Percentiles rank a stretch among this genome's conserved stretches.
Evolutionary conservation across 1,140 invertebrate genomes (phyloP).

Genomic region (Drosophila pectinifera): DNA sequence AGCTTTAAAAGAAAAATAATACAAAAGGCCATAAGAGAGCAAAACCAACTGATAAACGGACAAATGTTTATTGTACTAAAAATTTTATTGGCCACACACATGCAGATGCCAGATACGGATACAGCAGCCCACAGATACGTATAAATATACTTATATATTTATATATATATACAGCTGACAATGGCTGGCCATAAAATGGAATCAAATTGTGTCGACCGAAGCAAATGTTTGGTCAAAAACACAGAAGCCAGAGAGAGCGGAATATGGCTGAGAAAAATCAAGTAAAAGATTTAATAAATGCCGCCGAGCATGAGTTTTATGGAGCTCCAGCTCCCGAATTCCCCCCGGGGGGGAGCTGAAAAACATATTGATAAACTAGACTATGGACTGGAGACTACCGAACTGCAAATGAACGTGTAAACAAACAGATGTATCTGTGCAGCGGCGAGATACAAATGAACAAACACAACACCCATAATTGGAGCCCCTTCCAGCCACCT

Average conservation of each 20-base stretch:
- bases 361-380: conserved; percentile 54
- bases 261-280: conserved; percentile 42
- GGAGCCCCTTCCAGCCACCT: not conserved
- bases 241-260: conserved; percentile 7
- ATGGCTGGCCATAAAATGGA: conserved; percentile 69
- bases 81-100: conserved; percentile 65
- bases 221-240: conserved; percentile 68
- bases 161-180: conserved; percentile 44
- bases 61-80: conserved; percentile 62
- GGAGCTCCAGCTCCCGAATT: conserved; percentile 3
- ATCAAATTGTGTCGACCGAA: conserved; percentile 68
- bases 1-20: conserved; percentile 19
- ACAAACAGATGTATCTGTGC: conserved; percentile 59
- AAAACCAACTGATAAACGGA: conserved; percentile 63
- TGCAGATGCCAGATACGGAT: conserved; percentile 35
- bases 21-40: conserved; percentile 31
- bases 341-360: conserved; percentile 1
- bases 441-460: conserved; percentile 63
- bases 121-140: conserved; percentile 9
- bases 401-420: conserved; percentile 43
- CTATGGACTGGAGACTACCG: conserved; percentile 7
- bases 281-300: conserved; percentile 60
- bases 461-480: conserved; percentile 65
- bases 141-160: conserved; percentile 11
- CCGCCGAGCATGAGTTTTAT: conserved; percentile 24